Percentiles rank a stretch among this genome's conserved stretches.
Evolutionary conservation across 2,797 vertebrate genomes (phyloP).

Genomic region (Galaxias olidus): DNA sequence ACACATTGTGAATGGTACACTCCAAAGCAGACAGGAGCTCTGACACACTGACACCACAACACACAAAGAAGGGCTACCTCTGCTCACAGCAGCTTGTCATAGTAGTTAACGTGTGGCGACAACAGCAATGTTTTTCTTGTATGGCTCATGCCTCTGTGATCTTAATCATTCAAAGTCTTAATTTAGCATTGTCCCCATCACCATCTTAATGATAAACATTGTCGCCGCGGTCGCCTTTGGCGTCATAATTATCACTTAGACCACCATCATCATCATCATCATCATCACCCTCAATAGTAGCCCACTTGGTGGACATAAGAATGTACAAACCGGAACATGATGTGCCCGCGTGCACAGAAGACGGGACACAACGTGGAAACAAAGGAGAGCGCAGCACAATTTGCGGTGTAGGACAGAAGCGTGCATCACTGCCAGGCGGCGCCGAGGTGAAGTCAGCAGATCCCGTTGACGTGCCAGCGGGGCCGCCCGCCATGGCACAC

Average conservation of each 20-base stretch:
- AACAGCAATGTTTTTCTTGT: too few relatives aligned
- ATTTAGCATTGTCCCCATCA: background rate
- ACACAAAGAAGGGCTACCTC: background rate
- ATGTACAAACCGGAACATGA: too few relatives aligned
- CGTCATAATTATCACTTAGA: too few relatives aligned
- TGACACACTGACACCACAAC: background rate
- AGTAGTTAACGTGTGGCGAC: too few relatives aligned
- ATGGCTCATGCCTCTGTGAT: background rate
- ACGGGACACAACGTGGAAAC: too few relatives aligned
- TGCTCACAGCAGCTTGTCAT: background rate
- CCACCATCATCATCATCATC: conserved; percentile 1
- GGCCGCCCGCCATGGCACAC: conserved; percentile 7
- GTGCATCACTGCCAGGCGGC: conserved; percentile 10
- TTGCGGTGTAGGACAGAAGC: background rate
- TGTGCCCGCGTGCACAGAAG: too few relatives aligned
- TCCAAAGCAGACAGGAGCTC: background rate
- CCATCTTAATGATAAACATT: background rate
- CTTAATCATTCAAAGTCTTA: background rate
- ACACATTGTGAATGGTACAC: conserved; percentile 8
- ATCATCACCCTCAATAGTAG: background rate
- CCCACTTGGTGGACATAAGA: background rate
- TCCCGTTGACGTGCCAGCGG: conserved; percentile 15
- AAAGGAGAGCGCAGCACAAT: too few relatives aligned
- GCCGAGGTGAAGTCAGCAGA: conserved; percentile 13
- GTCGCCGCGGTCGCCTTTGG: background rate